phyloP scores from a whole-genome alignment of 2,113 vertebrate species.

The Caranx ignobilis region DNA sequence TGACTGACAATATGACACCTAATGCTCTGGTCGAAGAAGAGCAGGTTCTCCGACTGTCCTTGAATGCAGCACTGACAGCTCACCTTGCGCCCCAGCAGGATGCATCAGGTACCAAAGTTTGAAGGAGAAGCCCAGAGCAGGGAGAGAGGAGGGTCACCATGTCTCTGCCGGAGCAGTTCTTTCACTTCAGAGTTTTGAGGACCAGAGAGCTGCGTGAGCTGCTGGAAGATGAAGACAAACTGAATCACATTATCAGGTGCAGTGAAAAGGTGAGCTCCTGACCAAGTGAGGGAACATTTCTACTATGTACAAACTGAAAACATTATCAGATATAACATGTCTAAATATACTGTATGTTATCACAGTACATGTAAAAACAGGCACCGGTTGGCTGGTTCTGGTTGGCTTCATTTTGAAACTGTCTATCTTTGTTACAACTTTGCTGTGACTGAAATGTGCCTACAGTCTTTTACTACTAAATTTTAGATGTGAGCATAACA shows the following conservation, averaged over 20 bases:
- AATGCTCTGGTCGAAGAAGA: neutral
- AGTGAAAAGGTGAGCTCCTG: slow-evolving; percentile 62
- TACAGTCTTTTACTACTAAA: no score
- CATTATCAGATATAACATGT: no score
- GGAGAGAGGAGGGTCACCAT: slow-evolving; percentile 17
- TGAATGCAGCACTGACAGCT: slow-evolving; percentile 41
- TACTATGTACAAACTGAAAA: no score
- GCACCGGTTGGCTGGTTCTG: no score
- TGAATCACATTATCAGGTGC: slow-evolving; percentile 46
- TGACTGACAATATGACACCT: neutral
- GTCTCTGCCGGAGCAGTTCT: slow-evolving; percentile 27
- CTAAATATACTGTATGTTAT: no score
- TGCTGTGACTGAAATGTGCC: no score
- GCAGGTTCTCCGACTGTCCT: neutral
- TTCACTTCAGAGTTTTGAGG: slow-evolving; percentile 43
- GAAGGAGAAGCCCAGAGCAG: neutral
- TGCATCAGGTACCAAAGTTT: neutral
- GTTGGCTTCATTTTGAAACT: no score
- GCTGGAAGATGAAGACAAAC: slow-evolving; percentile 69
- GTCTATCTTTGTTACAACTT: no score
- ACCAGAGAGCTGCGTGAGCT: slow-evolving; percentile 66
- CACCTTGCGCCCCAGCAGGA: slow-evolving; percentile 1
- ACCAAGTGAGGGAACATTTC: no score
- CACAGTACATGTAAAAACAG: no score
- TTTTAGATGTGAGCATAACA: no score